These are phyloP conservation scores for Empidonax traillii DNA, from an alignment of 2,113 vertebrate species.

Conservation along the genomic window DNA sequence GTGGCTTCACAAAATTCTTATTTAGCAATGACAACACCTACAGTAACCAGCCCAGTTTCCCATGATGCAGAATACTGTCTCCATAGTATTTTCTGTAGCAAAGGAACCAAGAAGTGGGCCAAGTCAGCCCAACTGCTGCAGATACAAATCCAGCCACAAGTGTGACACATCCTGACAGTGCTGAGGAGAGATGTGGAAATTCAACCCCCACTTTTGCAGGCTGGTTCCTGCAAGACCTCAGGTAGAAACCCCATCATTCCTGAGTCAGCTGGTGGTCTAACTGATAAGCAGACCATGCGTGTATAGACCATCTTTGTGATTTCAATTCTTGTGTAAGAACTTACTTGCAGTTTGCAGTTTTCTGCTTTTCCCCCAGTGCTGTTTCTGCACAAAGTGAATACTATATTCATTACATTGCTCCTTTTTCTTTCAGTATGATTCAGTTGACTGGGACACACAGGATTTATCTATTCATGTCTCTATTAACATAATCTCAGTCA, in stretches of 20 bases:
- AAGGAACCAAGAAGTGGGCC: neutral
- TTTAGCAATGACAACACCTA: neutral
- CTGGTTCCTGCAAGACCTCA: neutral
- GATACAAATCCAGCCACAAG: neutral
- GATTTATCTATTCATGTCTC: neutral
- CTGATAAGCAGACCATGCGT: neutral
- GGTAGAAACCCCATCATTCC: neutral
- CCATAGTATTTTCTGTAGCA: neutral
- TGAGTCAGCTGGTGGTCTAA: neutral
- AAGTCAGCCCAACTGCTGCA: neutral
- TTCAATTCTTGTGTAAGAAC: neutral
- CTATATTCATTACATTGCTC: neutral
- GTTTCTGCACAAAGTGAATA: neutral
- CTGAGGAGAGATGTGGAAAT: neutral
- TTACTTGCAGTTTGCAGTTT: rapidly evolving
- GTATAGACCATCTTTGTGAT: neutral
- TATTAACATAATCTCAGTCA: neutral
- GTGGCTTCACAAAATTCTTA: neutral
- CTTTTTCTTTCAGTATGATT: neutral
- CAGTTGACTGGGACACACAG: neutral
- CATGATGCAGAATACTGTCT: neutral
- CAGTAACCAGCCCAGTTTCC: neutral
- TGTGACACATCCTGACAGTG: neutral
- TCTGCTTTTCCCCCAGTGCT: neutral
- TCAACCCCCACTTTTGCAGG: neutral